Evolutionary conservation across 2,797 vertebrate genomes (phyloP).

Genomic region (Poecilia wingei): DNA sequence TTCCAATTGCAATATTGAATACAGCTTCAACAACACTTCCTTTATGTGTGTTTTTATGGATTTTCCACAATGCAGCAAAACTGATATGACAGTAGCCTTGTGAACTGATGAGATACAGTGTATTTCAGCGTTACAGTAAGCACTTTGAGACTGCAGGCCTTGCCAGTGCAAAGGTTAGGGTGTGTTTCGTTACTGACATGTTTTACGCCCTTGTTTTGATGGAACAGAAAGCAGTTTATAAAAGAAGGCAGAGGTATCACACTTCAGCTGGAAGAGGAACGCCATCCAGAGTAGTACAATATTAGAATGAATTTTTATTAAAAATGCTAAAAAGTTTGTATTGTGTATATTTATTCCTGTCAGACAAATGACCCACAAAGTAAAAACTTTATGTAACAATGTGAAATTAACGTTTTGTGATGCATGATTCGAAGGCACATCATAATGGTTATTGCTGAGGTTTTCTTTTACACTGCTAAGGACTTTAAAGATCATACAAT

Average conservation of each 20-base stretch:
- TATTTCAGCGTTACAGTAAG: background rate
- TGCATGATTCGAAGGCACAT: background rate
- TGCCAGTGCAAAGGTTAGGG: conserved; percentile 62
- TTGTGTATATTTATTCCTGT: background rate
- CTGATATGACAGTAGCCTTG: conserved; percentile 38
- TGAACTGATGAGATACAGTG: conserved; percentile 37
- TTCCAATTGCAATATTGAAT: conserved; percentile 43
- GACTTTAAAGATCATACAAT: conserved; percentile 11
- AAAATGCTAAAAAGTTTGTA: background rate
- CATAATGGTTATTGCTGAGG: background rate
- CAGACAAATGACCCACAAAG: background rate
- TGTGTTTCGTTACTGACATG: conserved; percentile 25
- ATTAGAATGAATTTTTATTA: background rate
- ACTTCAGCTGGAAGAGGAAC: background rate
- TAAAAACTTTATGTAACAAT: background rate
- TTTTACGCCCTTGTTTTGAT: conserved; percentile 56
- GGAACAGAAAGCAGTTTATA: background rate
- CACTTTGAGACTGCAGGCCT: conserved; percentile 1
- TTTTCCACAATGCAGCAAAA: conserved; percentile 56
- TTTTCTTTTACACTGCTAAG: conserved; percentile 17
- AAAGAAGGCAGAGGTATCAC: background rate
- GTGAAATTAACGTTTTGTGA: background rate
- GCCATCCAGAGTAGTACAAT: background rate
- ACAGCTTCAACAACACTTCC: conserved; percentile 47
- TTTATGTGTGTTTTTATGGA: conserved; percentile 54